A percentile compares a stretch with the other conserved stretches of the same genome.
phyloP scores from a whole-genome alignment of 2,888 invertebrate species.

The Conistra vaccinii region DNA sequence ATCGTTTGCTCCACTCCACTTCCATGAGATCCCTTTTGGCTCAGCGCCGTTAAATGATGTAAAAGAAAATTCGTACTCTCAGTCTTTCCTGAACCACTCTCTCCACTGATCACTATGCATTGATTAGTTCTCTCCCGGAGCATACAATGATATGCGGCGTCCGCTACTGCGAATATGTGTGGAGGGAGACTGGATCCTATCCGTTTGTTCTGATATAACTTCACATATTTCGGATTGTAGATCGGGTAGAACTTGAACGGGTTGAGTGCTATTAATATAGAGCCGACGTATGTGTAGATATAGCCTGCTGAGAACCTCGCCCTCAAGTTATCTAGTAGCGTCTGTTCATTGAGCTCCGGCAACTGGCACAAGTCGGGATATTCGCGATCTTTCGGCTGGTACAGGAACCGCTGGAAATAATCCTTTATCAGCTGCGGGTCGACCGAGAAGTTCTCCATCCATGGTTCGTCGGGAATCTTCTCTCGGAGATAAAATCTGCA shows the following conservation, averaged over 20 bases:
- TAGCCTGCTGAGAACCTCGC: constrained; percentile 97
- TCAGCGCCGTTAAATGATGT: constrained; percentile 98
- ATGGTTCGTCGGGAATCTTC: constrained; percentile 95
- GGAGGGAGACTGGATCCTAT: constrained; percentile 98
- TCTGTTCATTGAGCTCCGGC: constrained; percentile 98
- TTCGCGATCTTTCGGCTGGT: constrained; percentile 97
- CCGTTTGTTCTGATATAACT: constrained; percentile 97
- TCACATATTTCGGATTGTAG: constrained; percentile 99
- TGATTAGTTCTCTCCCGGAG: constrained; percentile 96
- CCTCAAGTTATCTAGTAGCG: constrained; percentile 96
- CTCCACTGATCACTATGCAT: constrained; percentile 98
- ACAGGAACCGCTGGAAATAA: constrained; percentile 97
- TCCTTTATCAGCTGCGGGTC: constrained; percentile 98
- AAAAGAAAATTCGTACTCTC: constrained; percentile 98
- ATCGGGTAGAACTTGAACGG: constrained; percentile 99
- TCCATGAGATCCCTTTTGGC: constrained; percentile 98
- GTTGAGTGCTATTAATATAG: constrained; percentile 98
- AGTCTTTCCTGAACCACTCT: constrained; percentile 98
- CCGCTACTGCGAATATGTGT: constrained; percentile 99
- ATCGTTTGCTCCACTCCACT: constrained; percentile 99
- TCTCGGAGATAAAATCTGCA: constrained; percentile 96
- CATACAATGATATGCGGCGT: constrained; percentile 98
- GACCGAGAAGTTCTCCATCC: constrained; percentile 97
- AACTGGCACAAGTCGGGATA: constrained; percentile 98
- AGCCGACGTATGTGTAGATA: constrained; percentile 99